These are phyloP conservation scores for Chirona hameri DNA, from an alignment of 2,888 invertebrate species.

Conservation along the genomic window DNA sequence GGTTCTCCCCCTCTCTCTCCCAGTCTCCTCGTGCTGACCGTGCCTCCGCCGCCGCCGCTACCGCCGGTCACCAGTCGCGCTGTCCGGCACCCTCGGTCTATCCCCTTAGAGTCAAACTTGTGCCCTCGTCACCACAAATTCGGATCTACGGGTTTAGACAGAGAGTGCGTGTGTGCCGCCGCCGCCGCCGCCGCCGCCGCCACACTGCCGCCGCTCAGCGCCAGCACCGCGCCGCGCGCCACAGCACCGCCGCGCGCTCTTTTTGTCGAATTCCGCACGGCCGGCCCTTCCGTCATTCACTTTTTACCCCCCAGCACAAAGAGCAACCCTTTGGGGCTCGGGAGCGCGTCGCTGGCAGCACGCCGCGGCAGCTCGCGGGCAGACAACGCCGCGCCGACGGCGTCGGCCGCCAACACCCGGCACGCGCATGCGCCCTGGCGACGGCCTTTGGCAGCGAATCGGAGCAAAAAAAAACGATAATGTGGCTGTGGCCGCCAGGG, in stretches of 20 bases:
- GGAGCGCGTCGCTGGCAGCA: not conserved
- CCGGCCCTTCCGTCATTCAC: not conserved
- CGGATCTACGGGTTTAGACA: slow-evolving; percentile 8
- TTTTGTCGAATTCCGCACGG: not conserved
- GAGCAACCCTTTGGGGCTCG: slow-evolving; percentile 4
- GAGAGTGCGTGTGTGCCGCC: not conserved
- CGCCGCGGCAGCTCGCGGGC: not conserved
- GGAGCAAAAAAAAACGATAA: no score
- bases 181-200: not conserved
- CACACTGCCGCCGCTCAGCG: not conserved
- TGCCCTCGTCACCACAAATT: not conserved
- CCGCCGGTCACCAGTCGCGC: not conserved
- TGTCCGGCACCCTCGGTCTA: not conserved
- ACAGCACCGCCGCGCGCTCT: not conserved
- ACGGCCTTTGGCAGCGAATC: no score
- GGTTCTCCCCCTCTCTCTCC: no score
- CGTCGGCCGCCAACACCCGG: no score
- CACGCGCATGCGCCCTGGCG: no score
- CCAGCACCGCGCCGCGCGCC: not conserved
- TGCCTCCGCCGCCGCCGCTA: no score
- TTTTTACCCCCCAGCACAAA: slow-evolving; percentile 2
- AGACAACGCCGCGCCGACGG: no score
- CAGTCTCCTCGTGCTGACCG: no score
- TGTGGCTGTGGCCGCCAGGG: no score
- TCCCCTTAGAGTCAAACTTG: slow-evolving; percentile 4